Base-by-base conservation (phyloP, 2,113 vertebrate species). In the Alaudala cheleensis region DNA sequence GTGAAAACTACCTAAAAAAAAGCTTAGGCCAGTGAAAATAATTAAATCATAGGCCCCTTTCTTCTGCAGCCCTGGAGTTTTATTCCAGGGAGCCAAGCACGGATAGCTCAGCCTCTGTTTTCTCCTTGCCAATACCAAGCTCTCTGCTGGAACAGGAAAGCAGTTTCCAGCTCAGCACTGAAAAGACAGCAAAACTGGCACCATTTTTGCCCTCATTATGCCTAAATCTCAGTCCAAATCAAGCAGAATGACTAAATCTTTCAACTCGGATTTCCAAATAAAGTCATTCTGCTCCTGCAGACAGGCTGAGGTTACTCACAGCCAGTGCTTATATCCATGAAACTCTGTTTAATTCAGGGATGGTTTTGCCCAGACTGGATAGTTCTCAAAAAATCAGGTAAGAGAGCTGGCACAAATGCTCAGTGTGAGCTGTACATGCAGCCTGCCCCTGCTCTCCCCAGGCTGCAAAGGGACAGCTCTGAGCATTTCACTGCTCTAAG, bases 61-160 rank as follows among this genome's bases (percentile, higher is more conserved):
- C 47, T 87, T 72, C 42, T 82, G 66, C 42, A 91, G 33, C 70
- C 62, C 81, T 85, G 54, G 53, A 89, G 70, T 87, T 94, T 85
- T 76, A 78, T 70, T 91, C 37, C 54, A 77, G 74, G 61, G 37
- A 91, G 64, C 77, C 77, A 91, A 86, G 67, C 67, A 34, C 2
- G 2, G 64, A 10, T 1, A 77, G 57, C 49, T 89, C 66, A 67
- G 84, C 54, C 53, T 39, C 65, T 79, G 67, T 62, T 69, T 70
- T 51, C 57, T 67, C 49, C 69, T 79, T 92, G 69, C 89, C 89
- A 71, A 45, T 26, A 39, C 16, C 49, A 67, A 87, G 23, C 49
- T 57, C 56, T 90, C 44, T 74, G 77, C 57, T 89, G 57, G 87
- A 91, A 49, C 28, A 74, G 49, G 50, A 83, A 88, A 93, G 66